phyloP scores from a whole-genome alignment of 1,140 invertebrate species.

The Sycophaga agraensis region DNA sequence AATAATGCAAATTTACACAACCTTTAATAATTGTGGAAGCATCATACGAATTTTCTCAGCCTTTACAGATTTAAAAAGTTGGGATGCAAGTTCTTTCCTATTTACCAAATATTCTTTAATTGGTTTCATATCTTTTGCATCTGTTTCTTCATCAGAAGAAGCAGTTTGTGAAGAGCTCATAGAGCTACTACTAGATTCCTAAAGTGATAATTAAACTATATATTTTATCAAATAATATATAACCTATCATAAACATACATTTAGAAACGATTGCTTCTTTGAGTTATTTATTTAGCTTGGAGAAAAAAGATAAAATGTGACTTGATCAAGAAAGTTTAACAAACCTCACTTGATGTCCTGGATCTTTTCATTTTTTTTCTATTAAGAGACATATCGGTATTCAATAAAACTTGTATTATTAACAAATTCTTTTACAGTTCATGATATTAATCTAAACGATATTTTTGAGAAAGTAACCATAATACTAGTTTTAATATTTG shows the following conservation, averaged over 20 bases:
- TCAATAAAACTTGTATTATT: no score
- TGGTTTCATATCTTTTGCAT: conserved; percentile 50
- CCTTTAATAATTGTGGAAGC: conserved; percentile 53
- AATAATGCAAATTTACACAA: conserved; percentile 21
- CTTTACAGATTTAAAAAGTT: conserved; percentile 55
- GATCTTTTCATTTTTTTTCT: conserved; percentile 13
- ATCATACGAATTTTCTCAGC: conserved; percentile 54
- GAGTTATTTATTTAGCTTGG: no score
- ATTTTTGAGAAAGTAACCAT: no score
- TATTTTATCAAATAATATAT: not conserved
- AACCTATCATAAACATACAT: no score
- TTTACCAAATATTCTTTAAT: conserved; percentile 52
- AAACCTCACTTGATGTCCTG: conserved; percentile 18
- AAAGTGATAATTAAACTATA: not conserved
- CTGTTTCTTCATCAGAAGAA: conserved; percentile 45
- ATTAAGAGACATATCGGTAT: conserved; percentile 12
- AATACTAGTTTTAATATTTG: no score
- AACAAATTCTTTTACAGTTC: no score
- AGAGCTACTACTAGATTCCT: conserved; percentile 29
- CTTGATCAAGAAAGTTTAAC: not conserved
- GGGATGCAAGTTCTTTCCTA: conserved; percentile 46
- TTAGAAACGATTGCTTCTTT: no score
- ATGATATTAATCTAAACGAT: no score
- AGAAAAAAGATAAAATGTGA: no score
- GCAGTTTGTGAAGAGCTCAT: conserved; percentile 39